Evolutionary conservation across 2,888 invertebrate genomes (phyloP), one percentile per base, ranked within the genome.

Genomic region (Ischnus inquisitorius): DNA sequence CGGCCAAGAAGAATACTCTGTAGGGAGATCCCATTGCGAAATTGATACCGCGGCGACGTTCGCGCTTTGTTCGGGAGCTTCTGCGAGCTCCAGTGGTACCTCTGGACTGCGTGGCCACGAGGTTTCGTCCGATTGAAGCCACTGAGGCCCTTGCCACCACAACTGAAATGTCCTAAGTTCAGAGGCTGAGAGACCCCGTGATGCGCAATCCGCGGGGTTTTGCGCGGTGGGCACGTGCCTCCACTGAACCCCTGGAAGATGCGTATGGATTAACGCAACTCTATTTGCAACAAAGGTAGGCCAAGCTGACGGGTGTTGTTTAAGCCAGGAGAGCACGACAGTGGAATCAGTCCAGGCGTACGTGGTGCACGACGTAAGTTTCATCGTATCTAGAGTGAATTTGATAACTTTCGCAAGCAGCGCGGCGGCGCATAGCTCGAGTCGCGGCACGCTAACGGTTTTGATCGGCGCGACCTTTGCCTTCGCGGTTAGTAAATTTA

Each of bases 81-180:
- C n/a, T n/a, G n/a, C n/a, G n/a, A n/a, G n/a, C n/a, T n/a, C n/a
- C n/a, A n/a, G n/a, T n/a, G n/a, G n/a, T n/a, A n/a, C n/a, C n/a
- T n/a, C n/a, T 57, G 57, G 46, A 19, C 2, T 8, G 0, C 10
- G 78, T 57, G 78, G 78, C 68, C 78, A 78, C n/a, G n/a, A n/a
- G n/a, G n/a, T 16, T 69, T 39, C 14, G 65, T 48, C 68, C 64
- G 28, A 78, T 19, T 51, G 64, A 8, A 62, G 34, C 75, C 75
- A 75, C 3, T 48, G 3, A 51, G 88, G 88, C 1, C 89, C 89
- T 3, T 79, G 57, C 89, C 87, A 88, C 87, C 89, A 89, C n/a
- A 89, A 43, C 4, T 64, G 22, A 22, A 80, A 67, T 4, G 28
- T 22, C 0, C 64, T 8, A 2, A 88, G 51, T 39, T 87, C 82